These are phyloP conservation scores for Drosophila lutescens DNA, from an alignment of 2,888 invertebrate species.

Conservation along the genomic window DNA sequence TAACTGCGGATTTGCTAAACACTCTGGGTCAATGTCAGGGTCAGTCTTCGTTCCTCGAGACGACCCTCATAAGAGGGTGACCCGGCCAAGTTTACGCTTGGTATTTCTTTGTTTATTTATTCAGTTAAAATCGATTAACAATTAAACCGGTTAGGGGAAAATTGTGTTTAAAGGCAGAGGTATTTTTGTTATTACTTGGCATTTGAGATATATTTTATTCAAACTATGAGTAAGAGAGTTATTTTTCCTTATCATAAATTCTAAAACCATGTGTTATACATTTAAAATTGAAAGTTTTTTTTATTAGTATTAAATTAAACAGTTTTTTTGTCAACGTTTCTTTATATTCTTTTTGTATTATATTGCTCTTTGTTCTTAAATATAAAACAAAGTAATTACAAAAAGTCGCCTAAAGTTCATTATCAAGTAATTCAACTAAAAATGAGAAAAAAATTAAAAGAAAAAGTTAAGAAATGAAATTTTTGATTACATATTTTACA, in stretches of 20 bases:
- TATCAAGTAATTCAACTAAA: no score
- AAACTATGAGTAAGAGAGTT: background rate
- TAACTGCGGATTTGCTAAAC: conserved; percentile 7
- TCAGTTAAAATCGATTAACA: conserved; percentile 23
- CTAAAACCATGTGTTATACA: no score
- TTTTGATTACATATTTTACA: background rate
- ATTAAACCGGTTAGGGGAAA: conserved; percentile 15
- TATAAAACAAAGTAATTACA: background rate
- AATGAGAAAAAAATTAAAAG: no score
- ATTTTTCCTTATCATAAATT: background rate
- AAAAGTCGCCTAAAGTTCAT: no score
- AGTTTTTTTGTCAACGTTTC: background rate
- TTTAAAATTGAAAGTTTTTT: background rate
- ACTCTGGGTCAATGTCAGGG: conserved; percentile 53
- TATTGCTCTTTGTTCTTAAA: background rate
- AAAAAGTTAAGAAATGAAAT: no score
- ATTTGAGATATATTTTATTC: background rate
- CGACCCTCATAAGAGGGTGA: conserved; percentile 31
- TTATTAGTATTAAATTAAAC: background rate
- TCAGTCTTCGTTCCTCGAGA: conserved; percentile 16
- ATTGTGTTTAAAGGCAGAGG: background rate
- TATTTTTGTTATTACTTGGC: background rate
- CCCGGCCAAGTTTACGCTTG: conserved; percentile 26
- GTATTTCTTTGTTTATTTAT: conserved; percentile 15
- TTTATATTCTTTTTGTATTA: background rate